These are phyloP conservation scores for Oncorhynchus keta DNA, from an alignment of 2,113 vertebrate genomes.

Conservation along the genomic window DNA sequence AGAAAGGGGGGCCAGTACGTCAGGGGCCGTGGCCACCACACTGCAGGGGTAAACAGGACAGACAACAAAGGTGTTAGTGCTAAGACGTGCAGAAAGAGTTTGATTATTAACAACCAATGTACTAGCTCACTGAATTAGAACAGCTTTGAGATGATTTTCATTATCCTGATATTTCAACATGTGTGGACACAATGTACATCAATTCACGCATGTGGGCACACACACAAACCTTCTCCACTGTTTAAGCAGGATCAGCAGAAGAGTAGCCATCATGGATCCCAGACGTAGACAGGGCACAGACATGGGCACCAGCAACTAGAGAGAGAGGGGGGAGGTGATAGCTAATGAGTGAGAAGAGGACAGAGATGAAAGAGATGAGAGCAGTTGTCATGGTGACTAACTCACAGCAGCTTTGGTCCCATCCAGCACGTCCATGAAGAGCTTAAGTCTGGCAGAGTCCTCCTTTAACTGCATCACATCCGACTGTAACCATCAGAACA, in stretches of 20 bases:
- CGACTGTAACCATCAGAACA: slow-evolving; percentile 65
- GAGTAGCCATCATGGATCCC: slow-evolving; percentile 91
- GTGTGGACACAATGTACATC: background rate
- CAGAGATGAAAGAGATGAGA: background rate
- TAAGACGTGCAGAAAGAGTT: background rate
- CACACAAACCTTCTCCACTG: slow-evolving; percentile 86
- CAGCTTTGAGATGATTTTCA: background rate
- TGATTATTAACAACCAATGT: background rate
- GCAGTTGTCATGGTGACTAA: slow-evolving; percentile 7
- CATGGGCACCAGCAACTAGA: slow-evolving; percentile 81
- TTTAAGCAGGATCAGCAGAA: slow-evolving; percentile 89
- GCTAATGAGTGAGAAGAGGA: background rate
- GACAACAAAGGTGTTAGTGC: background rate
- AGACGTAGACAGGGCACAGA: slow-evolving; percentile 87
- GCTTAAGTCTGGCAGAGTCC: slow-evolving; percentile 74
- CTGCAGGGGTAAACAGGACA: slow-evolving; percentile 59
- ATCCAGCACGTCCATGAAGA: slow-evolving; percentile 91
- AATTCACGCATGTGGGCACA: background rate
- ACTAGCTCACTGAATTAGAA: background rate
- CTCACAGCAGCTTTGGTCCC: slow-evolving; percentile 88
- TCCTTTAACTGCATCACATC: slow-evolving; percentile 91
- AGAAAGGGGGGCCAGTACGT: slow-evolving; percentile 84
- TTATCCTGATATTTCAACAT: background rate
- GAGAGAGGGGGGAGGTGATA: background rate
- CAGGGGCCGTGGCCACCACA: slow-evolving; percentile 83